phyloP scores from a whole-genome alignment of 2,797 vertebrate species.

The Galaxias olidus region DNA sequence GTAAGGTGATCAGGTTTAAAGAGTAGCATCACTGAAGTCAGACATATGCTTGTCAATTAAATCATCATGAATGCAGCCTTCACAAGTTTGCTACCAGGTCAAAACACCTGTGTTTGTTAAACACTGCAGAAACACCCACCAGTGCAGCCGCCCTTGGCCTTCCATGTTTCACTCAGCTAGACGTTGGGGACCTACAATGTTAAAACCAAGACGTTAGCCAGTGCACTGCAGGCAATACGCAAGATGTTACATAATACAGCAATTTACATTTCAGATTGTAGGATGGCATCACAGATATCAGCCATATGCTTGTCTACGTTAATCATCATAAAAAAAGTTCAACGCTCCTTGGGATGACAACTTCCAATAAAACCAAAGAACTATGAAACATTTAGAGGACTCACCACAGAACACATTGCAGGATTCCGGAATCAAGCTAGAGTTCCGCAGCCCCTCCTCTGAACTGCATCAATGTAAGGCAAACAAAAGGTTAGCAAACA shows the following conservation, averaged over 20 bases:
- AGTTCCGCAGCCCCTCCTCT: neutral
- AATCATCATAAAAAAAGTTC: constrained; percentile 34
- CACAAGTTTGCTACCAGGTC: no score
- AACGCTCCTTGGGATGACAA: no score
- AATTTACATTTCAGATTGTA: constrained; percentile 31
- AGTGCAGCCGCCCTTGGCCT: no score
- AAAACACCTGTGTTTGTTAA: no score
- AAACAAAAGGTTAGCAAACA: neutral
- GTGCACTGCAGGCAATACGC: rapidly evolving
- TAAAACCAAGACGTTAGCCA: neutral
- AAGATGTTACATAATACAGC: rapidly evolving
- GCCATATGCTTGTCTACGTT: constrained; percentile 51
- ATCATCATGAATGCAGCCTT: no score
- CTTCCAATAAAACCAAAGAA: no score
- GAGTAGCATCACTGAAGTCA: neutral
- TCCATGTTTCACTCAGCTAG: no score
- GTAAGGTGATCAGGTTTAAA: no score
- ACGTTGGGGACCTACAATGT: no score
- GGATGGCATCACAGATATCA: constrained; percentile 39
- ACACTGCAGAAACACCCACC: no score
- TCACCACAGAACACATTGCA: neutral
- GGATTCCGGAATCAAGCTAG: neutral
- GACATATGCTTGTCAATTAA: constrained; percentile 30
- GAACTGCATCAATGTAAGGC: neutral
- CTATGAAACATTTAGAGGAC: neutral